Base-by-base conservation (phyloP, 2,888 invertebrate genomes). In the Lasiommata megera region DNA sequence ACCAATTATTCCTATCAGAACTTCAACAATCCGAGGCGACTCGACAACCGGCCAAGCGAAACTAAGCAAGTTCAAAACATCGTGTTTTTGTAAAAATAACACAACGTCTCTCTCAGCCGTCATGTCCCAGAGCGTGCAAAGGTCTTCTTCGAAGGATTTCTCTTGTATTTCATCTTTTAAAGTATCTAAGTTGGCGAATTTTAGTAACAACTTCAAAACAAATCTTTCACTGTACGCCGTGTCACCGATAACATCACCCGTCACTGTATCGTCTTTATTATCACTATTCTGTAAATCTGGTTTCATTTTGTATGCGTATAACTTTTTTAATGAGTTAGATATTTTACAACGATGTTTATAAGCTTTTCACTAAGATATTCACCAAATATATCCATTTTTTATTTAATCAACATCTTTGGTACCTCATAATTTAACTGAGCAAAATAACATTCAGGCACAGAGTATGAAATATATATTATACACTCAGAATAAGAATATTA, bases 51-150 rank as follows among this genome's bases (percentile, higher is more conserved):
- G 86, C 47, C 94, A 73, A 0, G 92, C 91, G 57, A 92, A 89
- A 65, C 92, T 87, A 12, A 94, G 93, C 14, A 96, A 84, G 55
- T 93, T 92, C 3, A 95, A 86, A 58, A 94, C 93, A 61, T 95
- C 92, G 61, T 95, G 92, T 66, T 94, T 89, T 55, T 94, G 81
- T 9, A 97, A 82, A 71, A 94, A 94, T 40, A 92, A 72, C 8
- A 95, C 95, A 0, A 97, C 94, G 72, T 96, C 96, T 64, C 93
- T 92, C 67, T 96, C 95, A 0, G 94, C 91, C 0, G 96, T 95
- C 96, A 96, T 96, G 67, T 97, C 96, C 97, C 97, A 97, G 0
- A 97, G 77, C 6, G 93, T 93, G 72, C 96, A 95, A 36, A 96
- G 85, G 70, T 96, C 94, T 18, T 92, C 92, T 84, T 96, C 96